These are phyloP conservation scores for Melanchra persicariae DNA, from an alignment of 2,888 invertebrate species.

Conservation along the genomic window DNA sequence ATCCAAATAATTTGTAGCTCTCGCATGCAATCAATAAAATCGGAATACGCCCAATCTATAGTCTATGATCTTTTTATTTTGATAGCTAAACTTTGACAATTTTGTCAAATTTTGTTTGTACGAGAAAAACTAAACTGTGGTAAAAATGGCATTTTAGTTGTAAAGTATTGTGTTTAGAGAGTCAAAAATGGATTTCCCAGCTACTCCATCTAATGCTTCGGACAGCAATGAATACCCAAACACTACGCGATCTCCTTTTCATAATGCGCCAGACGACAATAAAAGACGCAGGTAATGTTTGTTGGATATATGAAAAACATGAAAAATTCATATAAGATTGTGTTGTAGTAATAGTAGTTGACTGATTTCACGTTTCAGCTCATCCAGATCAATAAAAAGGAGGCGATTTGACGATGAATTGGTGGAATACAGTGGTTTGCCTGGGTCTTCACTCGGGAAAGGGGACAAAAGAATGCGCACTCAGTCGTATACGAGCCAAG, in stretches of 20 bases:
- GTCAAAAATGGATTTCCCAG: slow-evolving; percentile 84
- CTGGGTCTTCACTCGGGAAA: slow-evolving; percentile 89
- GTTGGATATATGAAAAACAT: not conserved
- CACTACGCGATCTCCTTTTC: slow-evolving; percentile 78
- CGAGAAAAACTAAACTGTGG: too few species aligned
- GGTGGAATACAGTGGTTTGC: slow-evolving; percentile 96
- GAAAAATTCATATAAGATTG: not conserved
- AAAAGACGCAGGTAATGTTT: slow-evolving; percentile 87
- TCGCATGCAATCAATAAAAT: not conserved
- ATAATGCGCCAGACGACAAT: slow-evolving; percentile 83
- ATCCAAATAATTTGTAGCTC: not conserved
- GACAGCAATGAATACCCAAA: slow-evolving; percentile 86
- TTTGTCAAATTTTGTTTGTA: too few species aligned
- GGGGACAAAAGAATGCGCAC: slow-evolving; percentile 87
- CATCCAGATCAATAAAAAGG: slow-evolving; percentile 98
- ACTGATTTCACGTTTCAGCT: slow-evolving; percentile 90
- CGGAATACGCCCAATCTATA: not conserved
- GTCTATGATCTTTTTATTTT: not conserved
- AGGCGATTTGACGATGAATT: slow-evolving; percentile 99
- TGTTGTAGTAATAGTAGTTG: not conserved
- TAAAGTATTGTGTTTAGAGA: not conserved
- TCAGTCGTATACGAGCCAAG: slow-evolving; percentile 88
- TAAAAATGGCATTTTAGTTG: not conserved
- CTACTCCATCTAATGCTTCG: slow-evolving; percentile 83
- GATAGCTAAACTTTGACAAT: too few species aligned